Conservation (phyloP, 2,888 invertebrate species). For the Drosophila koepferae region DNA sequence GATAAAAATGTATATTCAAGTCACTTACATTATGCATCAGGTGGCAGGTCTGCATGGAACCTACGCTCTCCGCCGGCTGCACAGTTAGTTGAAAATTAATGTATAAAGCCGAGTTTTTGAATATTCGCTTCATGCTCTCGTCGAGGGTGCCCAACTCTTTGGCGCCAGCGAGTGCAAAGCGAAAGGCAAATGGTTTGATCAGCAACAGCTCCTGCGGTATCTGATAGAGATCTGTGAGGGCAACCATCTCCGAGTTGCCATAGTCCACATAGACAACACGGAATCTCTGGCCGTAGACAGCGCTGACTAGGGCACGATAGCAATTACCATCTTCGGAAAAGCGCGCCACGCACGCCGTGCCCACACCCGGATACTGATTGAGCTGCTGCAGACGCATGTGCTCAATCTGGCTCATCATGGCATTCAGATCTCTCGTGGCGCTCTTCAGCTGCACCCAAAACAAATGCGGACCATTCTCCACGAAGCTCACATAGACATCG, state of each 20-base stretch:
- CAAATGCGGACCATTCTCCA: constrained; percentile 92
- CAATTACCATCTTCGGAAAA: constrained; percentile 89
- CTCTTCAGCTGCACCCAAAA: constrained; percentile 91
- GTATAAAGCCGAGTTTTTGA: constrained; percentile 89
- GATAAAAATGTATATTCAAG: accelerated
- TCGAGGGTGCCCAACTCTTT: constrained; percentile 87
- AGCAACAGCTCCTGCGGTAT: constrained; percentile 90
- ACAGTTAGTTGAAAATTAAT: constrained; percentile 89
- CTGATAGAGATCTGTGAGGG: constrained; percentile 90
- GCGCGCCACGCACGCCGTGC: constrained; percentile 91
- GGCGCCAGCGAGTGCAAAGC: constrained; percentile 90
- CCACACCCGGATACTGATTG: constrained; percentile 89
- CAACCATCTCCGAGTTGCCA: constrained; percentile 91
- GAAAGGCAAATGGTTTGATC: constrained; percentile 90
- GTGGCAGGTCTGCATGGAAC: constrained; percentile 91
- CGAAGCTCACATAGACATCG: constrained; percentile 90
- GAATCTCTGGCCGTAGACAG: constrained; percentile 89
- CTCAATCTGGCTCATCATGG: constrained; percentile 91
- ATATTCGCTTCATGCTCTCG: constrained; percentile 89
- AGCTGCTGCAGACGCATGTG: constrained; percentile 87
- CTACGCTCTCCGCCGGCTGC: constrained; percentile 89
- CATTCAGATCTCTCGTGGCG: constrained; percentile 87
- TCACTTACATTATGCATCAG: constrained; percentile 82
- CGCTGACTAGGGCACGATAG: constrained; percentile 91
- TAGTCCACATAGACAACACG: constrained; percentile 93